A percentile compares a stretch with the other conserved stretches of the same genome.
Evolutionary conservation across 2,113 vertebrate genomes (phyloP).

Genomic region (Falco punctatus): DNA sequence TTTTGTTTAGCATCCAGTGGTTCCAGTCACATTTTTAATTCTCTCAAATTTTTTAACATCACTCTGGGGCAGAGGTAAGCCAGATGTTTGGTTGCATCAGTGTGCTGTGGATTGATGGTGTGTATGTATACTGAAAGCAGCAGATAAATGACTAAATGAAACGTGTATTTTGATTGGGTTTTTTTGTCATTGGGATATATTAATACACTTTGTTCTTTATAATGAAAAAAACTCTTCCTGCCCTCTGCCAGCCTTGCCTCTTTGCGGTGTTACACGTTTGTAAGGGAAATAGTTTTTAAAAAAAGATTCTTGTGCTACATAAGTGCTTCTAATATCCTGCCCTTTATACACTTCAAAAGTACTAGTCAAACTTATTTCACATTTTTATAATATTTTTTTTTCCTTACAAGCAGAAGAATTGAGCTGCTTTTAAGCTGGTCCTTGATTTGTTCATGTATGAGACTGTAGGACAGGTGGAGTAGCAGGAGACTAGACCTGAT

Average conservation of each 20-base stretch:
- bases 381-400: not conserved
- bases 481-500: not conserved
- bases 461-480: not conserved
- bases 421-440: not conserved
- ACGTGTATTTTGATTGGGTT: not conserved
- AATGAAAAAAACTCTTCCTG: not conserved
- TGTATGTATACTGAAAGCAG: not conserved
- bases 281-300: not conserved
- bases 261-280: not conserved
- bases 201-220: not conserved
- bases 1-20: not conserved
- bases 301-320: not conserved
- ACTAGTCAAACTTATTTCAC: not conserved
- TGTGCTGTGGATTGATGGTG: not conserved
- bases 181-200: not conserved
- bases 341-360: not conserved
- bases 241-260: not conserved
- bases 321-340: not conserved
- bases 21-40: not conserved
- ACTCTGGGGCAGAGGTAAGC: not conserved
- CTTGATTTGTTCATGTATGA: not conserved
- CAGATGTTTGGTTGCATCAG: accelerated
- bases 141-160: not conserved
- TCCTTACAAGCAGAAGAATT: not conserved
- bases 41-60: not conserved